Base-by-base conservation (phyloP, 2,888 invertebrate genomes). In the Tipula helvola region DNA sequence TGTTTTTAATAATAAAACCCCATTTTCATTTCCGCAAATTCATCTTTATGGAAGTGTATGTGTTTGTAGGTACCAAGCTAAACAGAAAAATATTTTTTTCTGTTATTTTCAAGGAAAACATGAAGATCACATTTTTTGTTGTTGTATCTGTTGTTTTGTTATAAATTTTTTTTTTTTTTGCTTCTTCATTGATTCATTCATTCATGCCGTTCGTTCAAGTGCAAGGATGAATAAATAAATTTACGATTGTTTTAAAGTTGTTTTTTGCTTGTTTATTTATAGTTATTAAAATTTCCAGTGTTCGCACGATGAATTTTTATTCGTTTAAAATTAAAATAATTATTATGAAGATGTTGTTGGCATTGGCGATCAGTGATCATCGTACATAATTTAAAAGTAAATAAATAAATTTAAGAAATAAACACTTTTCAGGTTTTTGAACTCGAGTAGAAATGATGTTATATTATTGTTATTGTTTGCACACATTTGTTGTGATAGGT, bases 221-320 rank as follows among this genome's bases (percentile, higher is more conserved):
- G 71, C 71, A 71, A 71, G 71, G 71, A 71, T 71, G 71, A 71
- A 71, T 71, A 71, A 71, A 71, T 71, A 71, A 71, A 71, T 71
- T 71, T 71, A 71, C 71, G 71, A 71, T 71, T 71, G 71, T 71
- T 28, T 71, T 71, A 71, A 71, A 57, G 52, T 71, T 71, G 71
- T 28, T 71, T n/a, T 18, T 13, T 71, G 71, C 28, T 28, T 2
- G 2, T 71, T 28, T 71, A 52, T 16, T 16, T 16, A 52, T 71
- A 1, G 18, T 28, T 71, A 71, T 71, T 28, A 28, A 28, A 2
- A 71, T 71, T 28, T 71, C 10, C 71, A 71, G 2, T 57, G 16
- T 28, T 28, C 4, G 71, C 71, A 3, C 10, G 28, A 28, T 71
- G 28, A 71, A 28, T 71, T 71, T 47, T 71, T 71, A 10, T 71